Base-by-base conservation (phyloP, 2,797 vertebrate species). In the Holocentrus rufus region DNA sequence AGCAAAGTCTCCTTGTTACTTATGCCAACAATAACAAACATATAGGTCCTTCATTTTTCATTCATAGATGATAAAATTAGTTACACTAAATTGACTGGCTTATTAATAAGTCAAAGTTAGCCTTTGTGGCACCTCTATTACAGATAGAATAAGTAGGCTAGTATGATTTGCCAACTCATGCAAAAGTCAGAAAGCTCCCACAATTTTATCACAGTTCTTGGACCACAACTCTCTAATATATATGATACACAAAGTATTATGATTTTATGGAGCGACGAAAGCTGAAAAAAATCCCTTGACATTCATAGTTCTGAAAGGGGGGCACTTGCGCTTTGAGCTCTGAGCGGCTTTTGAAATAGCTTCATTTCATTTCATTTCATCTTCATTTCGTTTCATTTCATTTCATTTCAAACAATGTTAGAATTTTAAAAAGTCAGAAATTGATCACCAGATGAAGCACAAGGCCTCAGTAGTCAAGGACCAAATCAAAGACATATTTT, bases 1-100 rank as follows among this genome's bases (percentile, higher is more conserved):
- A 92, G 92, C 81, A 65, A 81, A 77, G 54, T 71, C 71, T 86
- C 80, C 83, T 88, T 56, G 76, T 87, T 88, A 75, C 69, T 62
- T 80, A 69, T 83, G 90, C 91, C 92, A 92, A 91, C 78, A 82
- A 87, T 84, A 91, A 89, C 89, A 91, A 88, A 87, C 77, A 23
- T 42, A 52, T 44, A 27, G 74, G 68, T 76, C 25, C 15, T 74
- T 80, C 62, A 70, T 87, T 88, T 84, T 87, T 85, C 71, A 62
- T 74, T 55, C 64, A 15, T 47, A 31, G 74, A 84, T 77, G 78
- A 89, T 88, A 64, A 61, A 87, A 83, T 82, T 66, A 30, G 46
- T 68, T 85, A 64, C 65, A 84, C 83, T 81, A 84, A 68, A 71
- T 52, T 17, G 54, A 72, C 65, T 52, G 71, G 76, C 79, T 88